phyloP scores from a whole-genome alignment of 2,797 vertebrate species.

The Heterohyrax brucei region DNA sequence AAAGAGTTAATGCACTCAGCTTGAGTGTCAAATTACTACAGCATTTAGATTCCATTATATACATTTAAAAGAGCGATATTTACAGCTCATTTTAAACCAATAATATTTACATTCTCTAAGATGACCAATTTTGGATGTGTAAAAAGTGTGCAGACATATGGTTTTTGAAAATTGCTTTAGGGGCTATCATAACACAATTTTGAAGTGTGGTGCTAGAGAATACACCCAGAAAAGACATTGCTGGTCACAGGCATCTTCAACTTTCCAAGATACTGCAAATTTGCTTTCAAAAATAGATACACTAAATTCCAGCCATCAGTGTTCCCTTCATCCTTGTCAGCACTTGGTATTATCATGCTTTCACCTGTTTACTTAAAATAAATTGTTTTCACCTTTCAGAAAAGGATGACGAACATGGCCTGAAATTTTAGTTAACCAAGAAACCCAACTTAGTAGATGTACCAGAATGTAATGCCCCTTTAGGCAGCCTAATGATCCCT shows the following conservation, averaged over 20 bases:
- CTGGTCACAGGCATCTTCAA: neutral
- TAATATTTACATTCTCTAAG: neutral
- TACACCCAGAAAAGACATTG: neutral
- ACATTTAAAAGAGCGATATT: neutral
- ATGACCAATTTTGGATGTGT: neutral
- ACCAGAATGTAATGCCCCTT: neutral
- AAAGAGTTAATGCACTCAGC: too few relatives aligned
- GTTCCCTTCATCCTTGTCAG: conserved; percentile 6
- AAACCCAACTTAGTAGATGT: neutral
- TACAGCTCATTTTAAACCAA: conserved; percentile 12
- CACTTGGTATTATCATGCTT: neutral
- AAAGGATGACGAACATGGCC: neutral
- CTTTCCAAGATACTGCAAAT: neutral
- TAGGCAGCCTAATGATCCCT: neutral
- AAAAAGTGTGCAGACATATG: neutral
- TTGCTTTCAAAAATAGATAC: neutral
- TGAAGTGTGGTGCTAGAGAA: conserved; percentile 6
- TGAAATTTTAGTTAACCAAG: conserved; percentile 19
- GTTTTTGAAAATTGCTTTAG: conserved; percentile 21
- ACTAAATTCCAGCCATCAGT: neutral
- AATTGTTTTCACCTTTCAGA: neutral
- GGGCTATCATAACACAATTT: neutral
- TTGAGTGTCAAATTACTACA: neutral
- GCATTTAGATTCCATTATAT: neutral
- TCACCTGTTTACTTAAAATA: neutral